phyloP scores from a whole-genome alignment of 2,797 vertebrate genomes.

The Enteromius thamalakanensis region DNA sequence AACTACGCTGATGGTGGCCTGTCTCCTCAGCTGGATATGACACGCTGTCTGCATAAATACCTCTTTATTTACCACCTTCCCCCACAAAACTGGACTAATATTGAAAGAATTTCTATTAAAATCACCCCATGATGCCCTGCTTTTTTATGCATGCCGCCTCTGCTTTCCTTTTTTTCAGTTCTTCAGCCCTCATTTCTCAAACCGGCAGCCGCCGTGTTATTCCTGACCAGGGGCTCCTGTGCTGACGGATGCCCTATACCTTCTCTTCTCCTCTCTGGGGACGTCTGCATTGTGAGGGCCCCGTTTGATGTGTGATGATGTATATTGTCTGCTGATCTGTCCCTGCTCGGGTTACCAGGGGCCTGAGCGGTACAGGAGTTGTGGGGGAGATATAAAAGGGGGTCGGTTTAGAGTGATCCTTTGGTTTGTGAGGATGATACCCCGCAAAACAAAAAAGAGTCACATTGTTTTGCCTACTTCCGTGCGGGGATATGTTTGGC shows the following conservation, averaged over 20 bases:
- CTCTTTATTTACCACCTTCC: conserved; percentile 69
- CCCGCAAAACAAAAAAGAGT: conserved; percentile 71
- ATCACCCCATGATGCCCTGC: conserved; percentile 66
- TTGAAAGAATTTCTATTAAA: conserved; percentile 77
- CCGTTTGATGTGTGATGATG: conserved; percentile 71
- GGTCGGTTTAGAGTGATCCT: conserved; percentile 54
- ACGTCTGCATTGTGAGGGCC: conserved; percentile 59
- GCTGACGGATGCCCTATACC: conserved; percentile 46
- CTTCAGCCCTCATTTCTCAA: conserved; percentile 63
- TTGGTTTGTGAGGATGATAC: conserved; percentile 72
- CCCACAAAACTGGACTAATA: conserved; percentile 59
- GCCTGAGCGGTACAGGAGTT: conserved; percentile 24
- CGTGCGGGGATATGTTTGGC: conserved; percentile 76
- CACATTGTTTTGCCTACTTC: conserved; percentile 68
- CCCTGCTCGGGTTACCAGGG: conserved; percentile 64
- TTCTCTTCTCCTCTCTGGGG: conserved; percentile 53
- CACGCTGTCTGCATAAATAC: conserved; percentile 74
- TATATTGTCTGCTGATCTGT: conserved; percentile 69
- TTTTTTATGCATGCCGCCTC: conserved; percentile 64
- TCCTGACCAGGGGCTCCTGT: conserved; percentile 33
- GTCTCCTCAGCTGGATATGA: conserved; percentile 64
- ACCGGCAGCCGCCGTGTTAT: conserved; percentile 54
- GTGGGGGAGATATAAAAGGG: conserved; percentile 5
- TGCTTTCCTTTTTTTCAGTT: conserved; percentile 39
- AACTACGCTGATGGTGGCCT: conserved; percentile 78